A percentile compares a stretch with the other conserved stretches of the same genome.
Evolutionary conservation across 2,113 vertebrate genomes (phyloP).

Genomic region (Phainopepla nitens): DNA sequence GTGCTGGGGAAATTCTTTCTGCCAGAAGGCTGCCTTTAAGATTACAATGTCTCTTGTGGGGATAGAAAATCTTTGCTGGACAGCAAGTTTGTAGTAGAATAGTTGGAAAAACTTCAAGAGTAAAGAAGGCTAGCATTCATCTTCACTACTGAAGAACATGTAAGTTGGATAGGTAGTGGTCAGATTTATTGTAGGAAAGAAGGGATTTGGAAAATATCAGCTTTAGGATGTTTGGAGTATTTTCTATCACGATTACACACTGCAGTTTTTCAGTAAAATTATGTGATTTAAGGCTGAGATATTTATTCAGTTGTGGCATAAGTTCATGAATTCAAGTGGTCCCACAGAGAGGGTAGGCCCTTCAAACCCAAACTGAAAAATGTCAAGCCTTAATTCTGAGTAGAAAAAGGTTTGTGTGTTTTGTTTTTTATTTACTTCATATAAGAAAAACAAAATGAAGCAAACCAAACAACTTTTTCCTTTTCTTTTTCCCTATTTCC

Average conservation of each 20-base stretch:
- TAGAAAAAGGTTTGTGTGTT: not conserved
- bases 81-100: not conserved
- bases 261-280: not conserved
- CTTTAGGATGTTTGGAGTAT: not conserved
- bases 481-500: not conserved
- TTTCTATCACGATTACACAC: not conserved
- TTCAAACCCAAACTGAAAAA: not conserved
- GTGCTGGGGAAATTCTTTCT: not conserved
- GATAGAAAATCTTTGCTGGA: not conserved
- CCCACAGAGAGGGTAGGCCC: not conserved
- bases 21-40: not conserved
- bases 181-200: not conserved
- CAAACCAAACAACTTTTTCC: not conserved
- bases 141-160: not conserved
- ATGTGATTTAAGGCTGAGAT: not conserved
- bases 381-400: not conserved
- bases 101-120: not conserved
- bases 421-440: not conserved
- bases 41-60: not conserved
- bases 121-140: not conserved
- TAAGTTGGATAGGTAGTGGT: not conserved
- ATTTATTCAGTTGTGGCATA: not conserved
- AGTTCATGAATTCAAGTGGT: not conserved
- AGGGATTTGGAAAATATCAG: not conserved
- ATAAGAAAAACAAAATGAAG: no score